Evolutionary conservation across 2,113 vertebrate species (phyloP).

Genomic region (Stigmatopora nigra): DNA sequence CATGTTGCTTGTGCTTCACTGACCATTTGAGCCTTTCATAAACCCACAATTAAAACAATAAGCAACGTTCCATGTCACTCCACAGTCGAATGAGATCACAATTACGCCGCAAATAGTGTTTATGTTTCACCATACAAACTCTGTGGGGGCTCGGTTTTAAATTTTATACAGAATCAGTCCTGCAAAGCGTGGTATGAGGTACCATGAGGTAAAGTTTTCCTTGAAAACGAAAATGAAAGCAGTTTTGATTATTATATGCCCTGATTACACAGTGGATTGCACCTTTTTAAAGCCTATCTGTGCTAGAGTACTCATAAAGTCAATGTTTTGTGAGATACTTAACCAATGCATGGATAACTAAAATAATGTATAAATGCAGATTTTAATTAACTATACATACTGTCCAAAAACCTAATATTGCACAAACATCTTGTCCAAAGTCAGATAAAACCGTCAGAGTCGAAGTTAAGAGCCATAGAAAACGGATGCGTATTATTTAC

Average conservation of each 20-base stretch:
- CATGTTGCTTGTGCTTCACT: constrained; percentile 31
- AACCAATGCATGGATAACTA: too few relatives aligned
- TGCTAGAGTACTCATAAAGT: neutral
- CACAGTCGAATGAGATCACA: constrained; percentile 31
- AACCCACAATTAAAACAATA: constrained; percentile 40
- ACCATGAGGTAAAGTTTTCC: neutral
- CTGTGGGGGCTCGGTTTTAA: constrained; percentile 43
- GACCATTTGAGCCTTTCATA: constrained; percentile 42
- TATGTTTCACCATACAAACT: constrained; percentile 32
- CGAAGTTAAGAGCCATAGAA: neutral
- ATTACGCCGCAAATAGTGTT: constrained; percentile 10
- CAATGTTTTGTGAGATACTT: too few relatives aligned
- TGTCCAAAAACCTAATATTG: too few relatives aligned
- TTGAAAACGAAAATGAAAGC: neutral
- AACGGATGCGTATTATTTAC: neutral
- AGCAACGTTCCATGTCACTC: constrained; percentile 41
- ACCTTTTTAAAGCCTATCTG: neutral
- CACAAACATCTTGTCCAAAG: too few relatives aligned
- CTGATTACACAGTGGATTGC: neutral
- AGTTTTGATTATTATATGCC: neutral
- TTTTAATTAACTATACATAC: too few relatives aligned
- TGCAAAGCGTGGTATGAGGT: neutral
- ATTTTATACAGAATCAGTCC: constrained; percentile 22
- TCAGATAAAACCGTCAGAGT: too few relatives aligned
- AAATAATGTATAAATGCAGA: too few relatives aligned